Percentiles rank a stretch among this genome's conserved stretches.
These are phyloP conservation scores for Bryconaethiops microstoma DNA, from an alignment of 2,797 vertebrate genomes.

Conservation along the genomic window DNA sequence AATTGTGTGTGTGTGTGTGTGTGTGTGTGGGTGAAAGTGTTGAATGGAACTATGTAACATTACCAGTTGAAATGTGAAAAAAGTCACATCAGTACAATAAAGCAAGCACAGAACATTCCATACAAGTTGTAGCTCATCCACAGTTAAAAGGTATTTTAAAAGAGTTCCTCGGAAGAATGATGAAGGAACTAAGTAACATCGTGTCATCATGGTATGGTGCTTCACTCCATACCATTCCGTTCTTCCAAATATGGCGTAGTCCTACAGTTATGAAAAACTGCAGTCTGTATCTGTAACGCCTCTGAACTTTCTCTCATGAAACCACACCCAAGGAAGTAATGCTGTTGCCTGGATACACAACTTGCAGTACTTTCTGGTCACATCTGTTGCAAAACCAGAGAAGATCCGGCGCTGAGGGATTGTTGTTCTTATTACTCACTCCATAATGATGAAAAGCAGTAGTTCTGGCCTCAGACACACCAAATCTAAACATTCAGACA, in stretches of 20 bases:
- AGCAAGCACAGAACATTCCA: not conserved
- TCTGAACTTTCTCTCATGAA: constrained; percentile 11
- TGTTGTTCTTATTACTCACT: constrained; percentile 50
- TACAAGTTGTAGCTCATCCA: not conserved
- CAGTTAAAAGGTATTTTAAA: not conserved
- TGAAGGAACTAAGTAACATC: not conserved
- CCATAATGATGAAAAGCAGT: constrained; percentile 30
- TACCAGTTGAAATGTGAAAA: not conserved
- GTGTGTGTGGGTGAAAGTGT: no score
- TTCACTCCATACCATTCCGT: not conserved
- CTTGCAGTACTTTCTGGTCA: constrained; percentile 52
- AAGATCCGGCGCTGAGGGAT: constrained; percentile 42
- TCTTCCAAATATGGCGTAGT: constrained; percentile 34
- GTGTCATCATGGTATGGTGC: not conserved
- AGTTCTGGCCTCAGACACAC: not conserved
- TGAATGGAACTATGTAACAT: no score
- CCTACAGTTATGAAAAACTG: constrained; percentile 30
- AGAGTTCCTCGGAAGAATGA: not conserved
- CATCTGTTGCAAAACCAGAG: constrained; percentile 28
- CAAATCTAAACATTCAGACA: no score
- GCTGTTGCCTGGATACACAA: constrained; percentile 71
- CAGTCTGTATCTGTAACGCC: constrained; percentile 17
- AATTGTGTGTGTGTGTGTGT: no score
- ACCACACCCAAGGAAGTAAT: constrained; percentile 54
- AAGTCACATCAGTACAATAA: not conserved